Base-by-base conservation (phyloP, 2,797 vertebrate species). In the Pyrrhura leucotis region DNA sequence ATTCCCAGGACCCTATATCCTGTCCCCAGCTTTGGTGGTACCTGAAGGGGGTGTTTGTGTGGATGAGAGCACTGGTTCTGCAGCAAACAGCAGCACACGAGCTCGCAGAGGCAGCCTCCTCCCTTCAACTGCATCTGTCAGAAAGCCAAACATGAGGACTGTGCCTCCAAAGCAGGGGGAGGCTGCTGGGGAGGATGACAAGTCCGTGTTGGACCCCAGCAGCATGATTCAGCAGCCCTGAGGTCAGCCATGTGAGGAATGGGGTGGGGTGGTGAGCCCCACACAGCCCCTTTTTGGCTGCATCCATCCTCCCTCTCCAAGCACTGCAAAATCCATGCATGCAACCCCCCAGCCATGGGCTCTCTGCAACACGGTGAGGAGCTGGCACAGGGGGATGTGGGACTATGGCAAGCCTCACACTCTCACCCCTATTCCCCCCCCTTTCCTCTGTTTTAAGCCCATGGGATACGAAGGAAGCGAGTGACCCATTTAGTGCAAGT, bases 401-500 rank as follows among this genome's bases (percentile, higher is more conserved):
- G 96, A 96, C 61, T 54, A 65, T 2, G 18, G 50, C 6, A 1
- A 92, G 93, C 82, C 63, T 66, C 48, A 48, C 69, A 89, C 84
- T 95, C 93, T 95, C 96, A 96, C 61, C 88, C 90, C 79, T 37
- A 3, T 88, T 75, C 54, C 85, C 53, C 68, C 58, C 65, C 4
- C 78, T 78, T 77, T 69, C 61, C 77, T 96, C 93, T 2, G 1
- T 23, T 78, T 80, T 83, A 95, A 96, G 74, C 97, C 97, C 96
- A 79, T 73, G 97, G 96, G 97, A 96, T 86, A 92, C 3, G 6
- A 67, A 95, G 95, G 97, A 98, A 98, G 97, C 35, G 95, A 98
- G 96, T 85, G 97, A 97, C 96, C 98, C 96, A 90, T 84, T 97
- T 97, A 97, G 89, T 85, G 77, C 58, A 83, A 97, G 93, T 97